These are phyloP conservation scores for Ictalurus punctatus DNA, from an alignment of 2,113 vertebrate genomes.

Conservation along the genomic window DNA sequence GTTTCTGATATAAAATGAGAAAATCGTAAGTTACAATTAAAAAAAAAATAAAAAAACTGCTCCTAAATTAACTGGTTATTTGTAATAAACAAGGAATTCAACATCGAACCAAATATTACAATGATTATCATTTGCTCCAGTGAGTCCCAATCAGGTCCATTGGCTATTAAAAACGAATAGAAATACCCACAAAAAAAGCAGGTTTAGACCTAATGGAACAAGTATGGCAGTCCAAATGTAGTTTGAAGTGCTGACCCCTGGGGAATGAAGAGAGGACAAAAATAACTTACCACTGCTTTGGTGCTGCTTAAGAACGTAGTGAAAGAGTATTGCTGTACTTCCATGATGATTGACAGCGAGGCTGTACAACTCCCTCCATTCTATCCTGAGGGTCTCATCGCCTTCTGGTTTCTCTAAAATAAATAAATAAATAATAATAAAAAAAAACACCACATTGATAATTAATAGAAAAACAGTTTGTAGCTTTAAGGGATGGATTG, in stretches of 20 bases:
- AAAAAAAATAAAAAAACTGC: background rate
- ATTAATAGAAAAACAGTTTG: background rate
- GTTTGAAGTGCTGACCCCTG: background rate
- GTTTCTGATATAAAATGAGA: background rate
- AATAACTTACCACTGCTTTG: conserved; percentile 47
- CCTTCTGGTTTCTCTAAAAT: conserved; percentile 51
- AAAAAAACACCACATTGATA: background rate
- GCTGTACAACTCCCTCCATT: conserved; percentile 63
- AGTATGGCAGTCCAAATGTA: background rate
- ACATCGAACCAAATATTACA: background rate
- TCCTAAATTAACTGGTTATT: background rate
- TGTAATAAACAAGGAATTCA: background rate
- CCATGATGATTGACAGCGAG: conserved; percentile 55
- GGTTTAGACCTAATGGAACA: background rate
- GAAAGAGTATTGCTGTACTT: conserved; percentile 46
- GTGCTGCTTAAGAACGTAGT: conserved; percentile 59
- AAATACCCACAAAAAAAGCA: background rate
- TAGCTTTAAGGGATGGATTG: background rate
- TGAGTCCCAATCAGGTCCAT: background rate
- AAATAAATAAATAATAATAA: too few species aligned
- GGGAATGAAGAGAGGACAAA: background rate
- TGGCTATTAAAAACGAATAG: background rate
- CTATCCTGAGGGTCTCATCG: conserved; percentile 52
- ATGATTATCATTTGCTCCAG: background rate
- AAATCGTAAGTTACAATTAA: background rate